Evolutionary conservation across 2,797 vertebrate genomes (phyloP), one percentile per base, ranked within the genome.

Genomic region (Lophura swinhoii): DNA sequence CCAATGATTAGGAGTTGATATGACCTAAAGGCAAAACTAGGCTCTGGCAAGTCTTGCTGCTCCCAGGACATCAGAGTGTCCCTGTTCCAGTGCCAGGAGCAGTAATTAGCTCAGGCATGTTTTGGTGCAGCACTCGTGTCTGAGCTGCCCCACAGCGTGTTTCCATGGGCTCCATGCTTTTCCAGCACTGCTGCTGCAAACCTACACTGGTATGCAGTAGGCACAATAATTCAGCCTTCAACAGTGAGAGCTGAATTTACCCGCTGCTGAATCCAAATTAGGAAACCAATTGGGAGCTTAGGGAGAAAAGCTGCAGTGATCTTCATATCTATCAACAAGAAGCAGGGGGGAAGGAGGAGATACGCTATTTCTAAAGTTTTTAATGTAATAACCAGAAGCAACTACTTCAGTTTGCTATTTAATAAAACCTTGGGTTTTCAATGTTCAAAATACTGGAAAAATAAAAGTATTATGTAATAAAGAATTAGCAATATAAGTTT

Each of bases 21-120:
- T 0, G 9, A 87, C 37, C 39, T 15, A 58, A 63, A 68, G 49
- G 24, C 18, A 51, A 41, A 69, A 10, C 21, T 35, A 41, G 13
- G 20, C 6, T 28, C 15, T 37, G 69, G 35, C 5, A 20, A n/a
- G 21, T 66, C 49, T 49, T 64, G 0, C 22, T 73, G 55, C 71
- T 64, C 37, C 41, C 23, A 10, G 37, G 16, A 20, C 16, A 1
- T 6, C 16, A 10, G 26, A 37, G 33, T 13, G 35, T 29, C 31
- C 41, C 14, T 49, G 41, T 55, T 33, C 12, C 7, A 33, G 23
- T 39, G 12, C 48, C 33, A 9, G 74, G 56, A 74, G 53, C 3
- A 0, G 24, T 43, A 22, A 44, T 18, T 5, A 14, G 26, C 41
- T 51, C 28, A 14, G 66, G n/a, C 6, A 0, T 4, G 0, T 31